phyloP scores from a whole-genome alignment of 2,113 vertebrate genomes.

The Pituophis catenifer region DNA sequence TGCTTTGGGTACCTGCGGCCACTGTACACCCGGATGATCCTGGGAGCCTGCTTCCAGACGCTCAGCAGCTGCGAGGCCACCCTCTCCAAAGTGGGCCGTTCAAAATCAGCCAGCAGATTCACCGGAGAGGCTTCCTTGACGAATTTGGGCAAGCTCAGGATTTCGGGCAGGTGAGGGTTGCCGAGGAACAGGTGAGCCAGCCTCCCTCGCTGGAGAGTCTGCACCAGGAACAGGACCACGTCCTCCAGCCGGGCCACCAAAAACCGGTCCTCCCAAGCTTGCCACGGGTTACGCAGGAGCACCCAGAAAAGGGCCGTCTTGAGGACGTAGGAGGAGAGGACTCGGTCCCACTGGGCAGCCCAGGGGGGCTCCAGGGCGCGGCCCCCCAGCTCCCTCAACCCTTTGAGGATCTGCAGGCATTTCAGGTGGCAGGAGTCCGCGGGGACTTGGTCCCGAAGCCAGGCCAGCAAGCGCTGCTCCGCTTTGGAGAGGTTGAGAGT shows the following conservation, averaged over 20 bases:
- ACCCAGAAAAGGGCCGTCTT: conserved; percentile 78
- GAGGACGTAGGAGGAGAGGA: conserved; percentile 80
- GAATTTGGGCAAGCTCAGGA: conserved; percentile 73
- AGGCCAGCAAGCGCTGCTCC: conserved; percentile 80
- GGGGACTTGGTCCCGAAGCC: conserved; percentile 75
- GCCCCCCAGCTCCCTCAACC: conserved; percentile 75
- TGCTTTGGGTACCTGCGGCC: conserved; percentile 56
- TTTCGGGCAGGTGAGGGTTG: conserved; percentile 63
- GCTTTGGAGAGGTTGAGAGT: conserved; percentile 75
- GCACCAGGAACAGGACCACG: conserved; percentile 73
- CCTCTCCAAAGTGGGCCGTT: conserved; percentile 64
- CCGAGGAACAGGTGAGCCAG: conserved; percentile 80
- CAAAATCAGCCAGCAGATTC: conserved; percentile 73
- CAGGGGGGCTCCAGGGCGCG: conserved; percentile 70
- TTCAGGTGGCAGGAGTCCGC: conserved; percentile 81
- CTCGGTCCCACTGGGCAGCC: conserved; percentile 68
- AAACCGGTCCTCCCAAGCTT: conserved; percentile 75
- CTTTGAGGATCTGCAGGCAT: conserved; percentile 84
- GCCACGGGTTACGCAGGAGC: conserved; percentile 66
- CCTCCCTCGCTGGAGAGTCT: conserved; percentile 68
- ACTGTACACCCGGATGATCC: conserved; percentile 72
- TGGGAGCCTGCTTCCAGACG: conserved; percentile 77
- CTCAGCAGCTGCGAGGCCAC: conserved; percentile 69
- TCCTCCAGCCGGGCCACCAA: conserved; percentile 77
- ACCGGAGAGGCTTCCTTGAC: conserved; percentile 71